Percentiles rank a stretch among this genome's conserved stretches.
These are phyloP conservation scores for Sphyrna mokarran DNA, from an alignment of 2,113 vertebrate species.

Conservation along the genomic window DNA sequence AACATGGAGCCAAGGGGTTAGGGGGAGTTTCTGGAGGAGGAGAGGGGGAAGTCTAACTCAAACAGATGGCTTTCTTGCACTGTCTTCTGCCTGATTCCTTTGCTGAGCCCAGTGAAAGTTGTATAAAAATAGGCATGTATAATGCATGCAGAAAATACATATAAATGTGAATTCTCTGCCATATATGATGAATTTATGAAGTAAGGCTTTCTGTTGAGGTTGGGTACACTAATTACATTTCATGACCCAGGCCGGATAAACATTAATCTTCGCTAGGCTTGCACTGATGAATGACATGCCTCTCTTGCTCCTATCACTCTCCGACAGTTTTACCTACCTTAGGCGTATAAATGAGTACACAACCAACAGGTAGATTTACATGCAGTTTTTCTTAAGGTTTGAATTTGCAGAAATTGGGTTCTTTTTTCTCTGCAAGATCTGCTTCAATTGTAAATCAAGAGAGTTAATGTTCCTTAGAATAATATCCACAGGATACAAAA, in stretches of 20 bases:
- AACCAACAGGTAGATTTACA: not conserved
- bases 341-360: not conserved
- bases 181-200: constrained; percentile 5
- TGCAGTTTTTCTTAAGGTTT: not conserved
- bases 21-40: not conserved
- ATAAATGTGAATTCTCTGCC: not conserved
- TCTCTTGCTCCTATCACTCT: not conserved
- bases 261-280: not conserved
- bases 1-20: not conserved
- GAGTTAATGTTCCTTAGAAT: constrained; percentile 2
- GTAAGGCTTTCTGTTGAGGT: not conserved
- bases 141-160: not conserved
- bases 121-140: not conserved
- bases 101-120: not conserved
- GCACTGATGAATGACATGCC: constrained; percentile 2
- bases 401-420: not conserved
- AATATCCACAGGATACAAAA: constrained; percentile 23
- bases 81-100: not conserved
- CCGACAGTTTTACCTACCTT: not conserved
- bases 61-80: not conserved
- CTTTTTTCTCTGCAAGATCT: not conserved
- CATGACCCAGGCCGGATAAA: constrained; percentile 8
- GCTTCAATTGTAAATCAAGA: not conserved
- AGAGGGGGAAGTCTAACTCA: not conserved
- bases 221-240: constrained; percentile 27